Base-by-base conservation (phyloP, 2,113 vertebrate genomes). In the Colius striatus region DNA sequence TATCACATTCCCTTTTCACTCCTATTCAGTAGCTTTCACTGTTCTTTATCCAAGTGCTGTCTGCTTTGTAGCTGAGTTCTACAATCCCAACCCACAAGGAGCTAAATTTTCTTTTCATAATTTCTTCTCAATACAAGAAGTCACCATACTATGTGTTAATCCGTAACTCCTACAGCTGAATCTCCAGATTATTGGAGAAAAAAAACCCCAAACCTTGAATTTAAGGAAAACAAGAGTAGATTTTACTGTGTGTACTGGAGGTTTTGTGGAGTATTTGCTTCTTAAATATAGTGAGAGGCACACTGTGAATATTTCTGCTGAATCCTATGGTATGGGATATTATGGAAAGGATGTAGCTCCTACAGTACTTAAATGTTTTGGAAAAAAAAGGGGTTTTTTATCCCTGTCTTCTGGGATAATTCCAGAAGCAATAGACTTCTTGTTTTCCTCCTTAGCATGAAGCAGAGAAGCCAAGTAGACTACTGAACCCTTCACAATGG, bases 401-500 rank as follows among this genome's bases (percentile, higher is more conserved):
- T 74, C 41, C n/a, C 47, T 75, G 25, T 54, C 54, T 86, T 84
- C 63, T 82, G 91, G 74, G 81, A 60, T 41, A 26, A 16, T 90
- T 89, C 21, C 74, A 29, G 54, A 87, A 57, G 84, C 41, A 94
- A 91, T 84, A 54, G 48, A 32, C 57, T n/a, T 89, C 19, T 67
- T 92, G 72, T n/a, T 50, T 85, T 67, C 76, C 70, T 38, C 9
- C 66, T 70, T 6, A 1, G 73, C 54, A 14, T 9, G 43, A 89
- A 76, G 30, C 41, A 79, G 71, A 87, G 89, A 62, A 82, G 74
- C 89, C 91, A 95, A 94, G 7, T 79, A 73, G 94, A 95, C 71
- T 73, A 48, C 78, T 85, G 84, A 94, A 85, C 77, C 11, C 53
- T 72, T 34, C 54, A 22, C 41, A 75, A 13, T 6, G 32, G 48